A percentile compares a stretch with the other conserved stretches of the same genome.
phyloP scores from a whole-genome alignment of 1,140 invertebrate species.

The Seison nebaliae region DNA sequence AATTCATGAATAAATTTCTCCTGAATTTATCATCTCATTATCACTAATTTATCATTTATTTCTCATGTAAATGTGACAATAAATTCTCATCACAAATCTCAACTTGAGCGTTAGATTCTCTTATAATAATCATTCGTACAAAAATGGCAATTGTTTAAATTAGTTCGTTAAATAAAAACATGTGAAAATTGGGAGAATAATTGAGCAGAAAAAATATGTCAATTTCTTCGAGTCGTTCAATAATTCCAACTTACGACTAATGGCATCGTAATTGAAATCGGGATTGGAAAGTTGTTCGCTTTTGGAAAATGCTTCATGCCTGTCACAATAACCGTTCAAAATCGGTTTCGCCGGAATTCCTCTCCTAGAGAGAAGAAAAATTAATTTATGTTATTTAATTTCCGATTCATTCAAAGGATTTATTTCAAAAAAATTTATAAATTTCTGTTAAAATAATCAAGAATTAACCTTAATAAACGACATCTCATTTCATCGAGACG shows the following conservation, averaged over 20 bases:
- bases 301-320: conserved; percentile 6
- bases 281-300: background rate
- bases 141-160: too few relatives aligned
- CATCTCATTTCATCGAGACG: conserved; percentile 56
- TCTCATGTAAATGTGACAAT: too few relatives aligned
- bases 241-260: background rate
- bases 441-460: background rate
- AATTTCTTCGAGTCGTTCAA: background rate
- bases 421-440: too few relatives aligned
- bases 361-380: conserved; percentile 4
- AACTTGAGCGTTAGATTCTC: too few relatives aligned
- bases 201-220: too few relatives aligned
- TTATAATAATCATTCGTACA: too few relatives aligned
- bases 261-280: conserved; percentile 2
- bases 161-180: too few relatives aligned
- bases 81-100: too few relatives aligned
- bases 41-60: too few relatives aligned
- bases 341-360: conserved; percentile 10
- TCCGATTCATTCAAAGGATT: background rate
- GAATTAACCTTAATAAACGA: conserved; percentile 42
- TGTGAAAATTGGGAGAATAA: too few relatives aligned
- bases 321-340: conserved; percentile 10
- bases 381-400: background rate
- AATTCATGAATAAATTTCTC: too few relatives aligned
- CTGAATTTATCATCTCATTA: too few relatives aligned